A percentile compares a stretch with the other conserved stretches of the same genome.
phyloP scores from a whole-genome alignment of 1,140 invertebrate species.

The Aphelinus certus region DNA sequence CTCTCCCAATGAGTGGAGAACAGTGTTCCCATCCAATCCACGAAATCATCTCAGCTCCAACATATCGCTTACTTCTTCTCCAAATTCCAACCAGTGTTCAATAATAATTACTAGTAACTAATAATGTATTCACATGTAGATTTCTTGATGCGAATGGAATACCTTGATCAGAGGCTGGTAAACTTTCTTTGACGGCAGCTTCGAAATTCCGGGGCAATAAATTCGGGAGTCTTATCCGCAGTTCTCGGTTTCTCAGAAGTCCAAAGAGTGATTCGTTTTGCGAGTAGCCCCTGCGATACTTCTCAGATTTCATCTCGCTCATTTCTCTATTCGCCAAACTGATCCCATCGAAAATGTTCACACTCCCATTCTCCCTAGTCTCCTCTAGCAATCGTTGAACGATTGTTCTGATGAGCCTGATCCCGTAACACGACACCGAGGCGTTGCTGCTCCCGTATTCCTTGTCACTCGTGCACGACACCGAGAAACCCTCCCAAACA shows the following conservation, averaged over 20 bases:
- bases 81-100: too few relatives aligned
- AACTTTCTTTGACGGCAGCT: slow-evolving; percentile 48
- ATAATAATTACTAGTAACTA: too few relatives aligned
- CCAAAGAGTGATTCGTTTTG: slow-evolving; percentile 69
- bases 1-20: too few relatives aligned
- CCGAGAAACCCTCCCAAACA: slow-evolving; percentile 53
- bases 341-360: slow-evolving; percentile 72
- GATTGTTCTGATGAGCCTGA: slow-evolving; percentile 63
- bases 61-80: too few relatives aligned
- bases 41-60: too few relatives aligned
- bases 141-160: neutral
- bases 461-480: slow-evolving; percentile 43
- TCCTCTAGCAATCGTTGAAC: slow-evolving; percentile 63
- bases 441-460: slow-evolving; percentile 49
- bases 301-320: too few relatives aligned
- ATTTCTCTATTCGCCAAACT: slow-evolving; percentile 62
- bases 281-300: slow-evolving; percentile 60
- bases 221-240: slow-evolving; percentile 75
- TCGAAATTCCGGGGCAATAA: slow-evolving; percentile 62
- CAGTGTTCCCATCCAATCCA: too few relatives aligned
- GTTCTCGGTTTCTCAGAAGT: slow-evolving; percentile 75
- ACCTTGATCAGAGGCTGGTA: slow-evolving; percentile 50
- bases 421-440: slow-evolving; percentile 64
- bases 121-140: too few relatives aligned
- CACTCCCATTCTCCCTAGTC: slow-evolving; percentile 52